phyloP scores from a whole-genome alignment of 1,140 invertebrate genomes.

The Diachasmimorpha longicaudata region DNA sequence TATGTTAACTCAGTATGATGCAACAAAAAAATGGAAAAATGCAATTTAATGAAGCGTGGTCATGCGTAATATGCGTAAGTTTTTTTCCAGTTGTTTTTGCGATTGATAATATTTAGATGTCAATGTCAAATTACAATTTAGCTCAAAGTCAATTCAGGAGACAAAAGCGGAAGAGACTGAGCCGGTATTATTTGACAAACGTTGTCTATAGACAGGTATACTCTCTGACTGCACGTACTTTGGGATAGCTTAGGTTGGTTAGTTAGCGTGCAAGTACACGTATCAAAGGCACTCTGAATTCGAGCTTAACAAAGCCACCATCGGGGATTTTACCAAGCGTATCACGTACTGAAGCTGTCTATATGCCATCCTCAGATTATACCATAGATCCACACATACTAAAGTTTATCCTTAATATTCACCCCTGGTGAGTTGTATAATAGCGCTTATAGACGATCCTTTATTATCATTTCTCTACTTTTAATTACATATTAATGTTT shows the following conservation, averaged over 20 bases:
- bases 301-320: slow-evolving; percentile 63
- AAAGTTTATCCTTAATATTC: not conserved
- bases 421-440: not conserved
- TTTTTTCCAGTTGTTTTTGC: no score
- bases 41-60: no score
- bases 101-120: not conserved
- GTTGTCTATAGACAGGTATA: slow-evolving; percentile 13
- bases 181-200: not conserved
- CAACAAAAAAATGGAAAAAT: no score
- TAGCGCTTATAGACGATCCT: not conserved
- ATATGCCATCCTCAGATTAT: not conserved
- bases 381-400: not conserved
- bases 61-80: no score
- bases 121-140: not conserved
- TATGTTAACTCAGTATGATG: no score
- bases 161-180: not conserved
- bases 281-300: slow-evolving; percentile 65
- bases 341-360: slow-evolving; percentile 59
- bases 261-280: slow-evolving; percentile 66
- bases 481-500: not conserved
- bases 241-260: slow-evolving; percentile 61
- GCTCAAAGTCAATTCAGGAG: not conserved
- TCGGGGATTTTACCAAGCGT: slow-evolving; percentile 59
- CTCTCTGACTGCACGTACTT: slow-evolving; percentile 12
- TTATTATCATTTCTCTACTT: not conserved